Conservation (phyloP, 2,888 invertebrate genomes). For the Incurvaria masculella region DNA sequence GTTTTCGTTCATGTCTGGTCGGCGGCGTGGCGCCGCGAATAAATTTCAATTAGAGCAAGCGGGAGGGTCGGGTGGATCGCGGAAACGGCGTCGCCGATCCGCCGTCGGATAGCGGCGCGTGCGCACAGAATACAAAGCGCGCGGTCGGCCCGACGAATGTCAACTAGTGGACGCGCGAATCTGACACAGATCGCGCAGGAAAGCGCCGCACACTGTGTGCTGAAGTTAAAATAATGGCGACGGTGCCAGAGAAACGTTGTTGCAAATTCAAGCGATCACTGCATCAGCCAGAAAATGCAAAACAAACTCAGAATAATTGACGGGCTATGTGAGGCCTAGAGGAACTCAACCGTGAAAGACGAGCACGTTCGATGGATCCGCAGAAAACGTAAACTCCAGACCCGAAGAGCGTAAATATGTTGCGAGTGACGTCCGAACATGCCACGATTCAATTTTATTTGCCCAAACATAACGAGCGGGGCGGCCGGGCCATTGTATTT, state of each 20-base stretch:
- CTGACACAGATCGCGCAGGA: not conserved
- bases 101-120: slow-evolving; percentile 30
- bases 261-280: too few relatives aligned
- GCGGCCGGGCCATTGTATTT: slow-evolving; percentile 52
- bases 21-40: slow-evolving; percentile 24
- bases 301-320: too few relatives aligned
- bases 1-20: slow-evolving; percentile 26
- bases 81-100: slow-evolving; percentile 32
- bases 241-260: too few relatives aligned
- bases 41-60: slow-evolving; percentile 52
- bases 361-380: too few relatives aligned
- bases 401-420: slow-evolving; percentile 12
- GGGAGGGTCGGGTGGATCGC: slow-evolving; percentile 26
- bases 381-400: too few relatives aligned
- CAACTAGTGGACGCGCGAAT: not conserved
- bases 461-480: slow-evolving; percentile 51
- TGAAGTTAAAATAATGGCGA: too few relatives aligned
- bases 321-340: too few relatives aligned
- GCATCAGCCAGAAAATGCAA: too few relatives aligned
- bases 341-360: too few relatives aligned
- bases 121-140: slow-evolving; percentile 32
- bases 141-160: not conserved
- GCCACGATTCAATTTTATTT: slow-evolving; percentile 38
- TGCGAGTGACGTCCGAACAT: slow-evolving; percentile 44
- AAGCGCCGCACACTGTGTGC: not conserved